Base-by-base conservation (phyloP, 2,113 vertebrate species). In the Chloroceryle aenea region DNA sequence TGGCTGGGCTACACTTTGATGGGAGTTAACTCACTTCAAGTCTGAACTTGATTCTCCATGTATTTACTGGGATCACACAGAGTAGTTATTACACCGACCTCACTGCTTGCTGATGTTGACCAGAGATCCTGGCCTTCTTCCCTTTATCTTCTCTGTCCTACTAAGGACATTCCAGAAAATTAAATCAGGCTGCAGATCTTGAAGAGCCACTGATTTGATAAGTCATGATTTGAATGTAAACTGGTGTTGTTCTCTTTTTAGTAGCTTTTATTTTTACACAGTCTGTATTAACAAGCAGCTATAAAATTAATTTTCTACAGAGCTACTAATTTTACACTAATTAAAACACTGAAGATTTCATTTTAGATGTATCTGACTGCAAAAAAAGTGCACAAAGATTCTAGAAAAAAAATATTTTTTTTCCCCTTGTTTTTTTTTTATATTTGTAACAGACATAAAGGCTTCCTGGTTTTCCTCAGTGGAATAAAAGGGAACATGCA, bases 181-280 rank as follows among this genome's bases (percentile, higher is more conserved):
- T 66, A 85, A 66, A 88, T 86, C 30, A 83, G 56, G 29, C 32
- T 79, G 26, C 40, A 15, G 40, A 63, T 87, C 64, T 74, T 66
- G 21, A 90, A 66, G 16, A 77, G 19, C 21, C 27, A 45, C 23
- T 63, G 83, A 71, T 87, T 19, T 72, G 59, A 81, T 36, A 79
- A 20, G 62, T 26, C 7, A 10, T 17, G 34, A 56, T 71, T 56
- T 85, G 52, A 96, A 80, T 2, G 1, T 38, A 43, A 69, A 4
- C 6, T 71, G 43, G 3, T 45, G 23, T 63, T 94, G 6, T 5
- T 4, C 38, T 34, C 17, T 32, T 61, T 69, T 85, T 23, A 64
- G 43, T 32, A 68, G 22, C 19, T 75, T 58, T 61, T 12, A 10
- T 62, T 77, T 91, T 59, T 56, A 42, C 0, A 0, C 4, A n/a